Conservation (phyloP, 1,140 invertebrate species). For the Panagrolaimus sp. region DNA sequence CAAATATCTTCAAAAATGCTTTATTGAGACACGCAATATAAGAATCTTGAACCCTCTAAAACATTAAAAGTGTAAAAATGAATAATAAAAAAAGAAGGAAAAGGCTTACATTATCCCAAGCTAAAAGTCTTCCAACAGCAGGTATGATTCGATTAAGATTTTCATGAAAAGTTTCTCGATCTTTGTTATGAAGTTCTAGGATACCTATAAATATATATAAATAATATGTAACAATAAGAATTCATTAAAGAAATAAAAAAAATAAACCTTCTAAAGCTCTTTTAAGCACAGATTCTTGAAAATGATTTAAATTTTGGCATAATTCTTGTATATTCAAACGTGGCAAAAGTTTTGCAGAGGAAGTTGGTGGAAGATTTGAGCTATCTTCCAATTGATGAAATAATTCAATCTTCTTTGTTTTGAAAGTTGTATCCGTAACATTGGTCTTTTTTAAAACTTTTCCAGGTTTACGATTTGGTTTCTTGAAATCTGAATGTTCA, state of each 20-base stretch:
- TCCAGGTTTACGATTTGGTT: conserved; percentile 11
- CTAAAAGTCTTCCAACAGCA: too few species aligned
- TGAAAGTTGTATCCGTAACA: conserved; percentile 14
- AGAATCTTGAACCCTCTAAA: not conserved
- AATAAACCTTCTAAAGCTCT: not conserved
- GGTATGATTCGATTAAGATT: too few species aligned
- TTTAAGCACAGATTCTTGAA: not conserved
- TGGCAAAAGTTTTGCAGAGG: not conserved
- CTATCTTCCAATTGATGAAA: not conserved
- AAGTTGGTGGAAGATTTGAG: not conserved
- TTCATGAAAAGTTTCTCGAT: too few species aligned
- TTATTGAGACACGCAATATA: not conserved
- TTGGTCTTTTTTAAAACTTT: conserved; percentile 17
- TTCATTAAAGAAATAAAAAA: not conserved
- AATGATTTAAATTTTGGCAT: not conserved
- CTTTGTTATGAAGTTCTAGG: too few species aligned
- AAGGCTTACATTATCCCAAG: not conserved
- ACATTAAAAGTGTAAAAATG: not conserved
- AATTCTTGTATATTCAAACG: not conserved
- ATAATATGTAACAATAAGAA: not conserved
- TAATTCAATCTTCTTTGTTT: not conserved
- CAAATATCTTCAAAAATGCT: not conserved
- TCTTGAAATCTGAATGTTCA: not conserved
- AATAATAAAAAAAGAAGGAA: not conserved
- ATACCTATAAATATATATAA: not conserved